Evolutionary conservation across 2,797 vertebrate genomes (phyloP).

Genomic region (Anabas testudineus): DNA sequence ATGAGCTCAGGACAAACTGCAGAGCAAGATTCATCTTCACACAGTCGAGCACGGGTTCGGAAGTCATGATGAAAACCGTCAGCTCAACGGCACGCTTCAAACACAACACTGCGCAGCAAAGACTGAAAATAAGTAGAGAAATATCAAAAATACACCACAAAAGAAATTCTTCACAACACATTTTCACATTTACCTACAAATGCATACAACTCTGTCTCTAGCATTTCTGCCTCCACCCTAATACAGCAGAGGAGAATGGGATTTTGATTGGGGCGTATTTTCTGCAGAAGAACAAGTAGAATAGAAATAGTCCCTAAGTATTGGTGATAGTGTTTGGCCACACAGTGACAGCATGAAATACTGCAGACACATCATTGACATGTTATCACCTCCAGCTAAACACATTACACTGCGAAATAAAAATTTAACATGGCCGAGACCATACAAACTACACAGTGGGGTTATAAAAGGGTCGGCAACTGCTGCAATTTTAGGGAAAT

Average conservation of each 20-base stretch:
- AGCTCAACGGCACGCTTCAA: conserved; percentile 5
- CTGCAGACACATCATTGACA: too few species aligned
- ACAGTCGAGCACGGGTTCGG: conserved; percentile 28
- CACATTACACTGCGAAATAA: too few species aligned
- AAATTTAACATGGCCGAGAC: too few species aligned
- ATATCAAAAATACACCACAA: background rate
- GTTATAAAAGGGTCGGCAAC: too few species aligned
- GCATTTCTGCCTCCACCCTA: background rate
- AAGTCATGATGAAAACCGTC: conserved; percentile 41
- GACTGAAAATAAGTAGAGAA: conserved; percentile 57
- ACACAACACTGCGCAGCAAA: conserved; percentile 13
- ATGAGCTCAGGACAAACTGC: conserved; percentile 80
- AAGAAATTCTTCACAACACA: conserved; percentile 4
- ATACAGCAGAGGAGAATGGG: background rate
- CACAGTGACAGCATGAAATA: too few species aligned
- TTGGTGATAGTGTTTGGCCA: too few species aligned
- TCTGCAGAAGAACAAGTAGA: too few species aligned
- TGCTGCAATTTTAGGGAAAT: too few species aligned
- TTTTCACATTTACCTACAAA: too few species aligned
- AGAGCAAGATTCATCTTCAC: conserved; percentile 51
- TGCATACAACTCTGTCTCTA: background rate
- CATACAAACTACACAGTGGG: too few species aligned
- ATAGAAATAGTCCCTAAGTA: too few species aligned
- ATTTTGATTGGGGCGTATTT: background rate
- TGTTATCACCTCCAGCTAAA: too few species aligned